Percentiles rank a stretch among this genome's conserved stretches.
Evolutionary conservation across 2,888 invertebrate species (phyloP).

Genomic region (Capitulum mitella): DNA sequence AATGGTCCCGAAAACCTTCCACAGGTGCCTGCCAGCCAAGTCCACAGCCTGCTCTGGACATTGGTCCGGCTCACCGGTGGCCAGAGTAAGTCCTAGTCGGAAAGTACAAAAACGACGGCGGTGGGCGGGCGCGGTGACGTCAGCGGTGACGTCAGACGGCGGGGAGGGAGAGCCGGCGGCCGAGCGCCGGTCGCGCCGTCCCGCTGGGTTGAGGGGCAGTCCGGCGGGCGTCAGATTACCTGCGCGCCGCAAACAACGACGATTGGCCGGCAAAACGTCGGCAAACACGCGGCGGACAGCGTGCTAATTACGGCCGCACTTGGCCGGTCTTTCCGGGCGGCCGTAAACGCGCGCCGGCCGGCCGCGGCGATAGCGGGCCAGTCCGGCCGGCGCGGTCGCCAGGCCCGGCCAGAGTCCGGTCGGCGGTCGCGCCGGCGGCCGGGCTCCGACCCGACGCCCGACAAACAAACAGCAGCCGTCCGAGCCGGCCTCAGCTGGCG

Average conservation of each 20-base stretch:
- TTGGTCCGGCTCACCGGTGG: no score
- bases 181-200: no score
- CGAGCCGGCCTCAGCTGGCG: neutral
- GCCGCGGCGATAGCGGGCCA: neutral
- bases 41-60: no score
- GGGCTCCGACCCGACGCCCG: neutral
- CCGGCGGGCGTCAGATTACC: neutral
- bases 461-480: neutral
- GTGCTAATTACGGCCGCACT: neutral
- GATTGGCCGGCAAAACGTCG: neutral
- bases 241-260: neutral
- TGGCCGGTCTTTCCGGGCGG: constrained; percentile 16
- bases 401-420: neutral
- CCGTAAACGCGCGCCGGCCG: constrained; percentile 24
- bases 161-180: no score
- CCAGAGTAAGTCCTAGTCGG: no score
- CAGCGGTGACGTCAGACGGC: no score
- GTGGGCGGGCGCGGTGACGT: no score
- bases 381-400: neutral
- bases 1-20: no score
- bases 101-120: no score
- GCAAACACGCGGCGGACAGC: neutral
- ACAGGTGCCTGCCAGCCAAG: no score
- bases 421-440: neutral
- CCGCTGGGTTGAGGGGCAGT: constrained; percentile 3